Conservation (phyloP, 2,113 vertebrate species). For the Percina caprodes region DNA sequence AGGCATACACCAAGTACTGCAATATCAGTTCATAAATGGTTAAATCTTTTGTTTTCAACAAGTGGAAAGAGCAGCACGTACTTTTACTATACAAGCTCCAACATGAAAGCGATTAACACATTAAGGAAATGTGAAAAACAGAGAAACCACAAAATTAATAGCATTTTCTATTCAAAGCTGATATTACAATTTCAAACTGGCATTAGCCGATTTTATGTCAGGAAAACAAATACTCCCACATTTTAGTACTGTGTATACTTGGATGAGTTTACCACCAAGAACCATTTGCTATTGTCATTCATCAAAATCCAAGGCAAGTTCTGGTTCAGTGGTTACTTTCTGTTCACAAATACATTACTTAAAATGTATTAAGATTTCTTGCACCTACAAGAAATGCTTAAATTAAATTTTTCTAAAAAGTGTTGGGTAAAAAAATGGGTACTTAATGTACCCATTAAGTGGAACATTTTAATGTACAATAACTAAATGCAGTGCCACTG, state of each 20-base stretch:
- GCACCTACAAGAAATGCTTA: background rate
- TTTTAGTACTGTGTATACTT: background rate
- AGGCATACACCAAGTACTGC: background rate
- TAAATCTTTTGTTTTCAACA: background rate
- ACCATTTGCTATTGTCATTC: background rate
- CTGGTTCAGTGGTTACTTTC: background rate
- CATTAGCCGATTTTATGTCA: background rate
- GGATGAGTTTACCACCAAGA: background rate
- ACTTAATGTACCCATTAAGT: background rate
- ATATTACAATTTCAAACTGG: background rate
- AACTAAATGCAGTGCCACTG: background rate
- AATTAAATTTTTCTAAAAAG: background rate
- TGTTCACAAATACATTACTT: background rate
- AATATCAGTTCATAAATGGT: background rate
- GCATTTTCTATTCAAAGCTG: conserved; percentile 16
- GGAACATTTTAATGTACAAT: background rate
- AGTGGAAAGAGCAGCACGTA: background rate
- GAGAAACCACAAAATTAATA: conserved; percentile 1
- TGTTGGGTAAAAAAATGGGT: background rate
- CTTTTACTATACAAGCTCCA: background rate
- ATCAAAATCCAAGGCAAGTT: background rate
- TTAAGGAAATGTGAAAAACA: background rate
- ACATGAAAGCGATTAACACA: conserved; percentile 11
- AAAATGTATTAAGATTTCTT: background rate
- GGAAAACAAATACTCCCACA: background rate